A percentile compares a stretch with the other conserved stretches of the same genome.
These are phyloP conservation scores for Mythimna vitellina DNA, from an alignment of 2,888 invertebrate genomes.

Conservation along the genomic window DNA sequence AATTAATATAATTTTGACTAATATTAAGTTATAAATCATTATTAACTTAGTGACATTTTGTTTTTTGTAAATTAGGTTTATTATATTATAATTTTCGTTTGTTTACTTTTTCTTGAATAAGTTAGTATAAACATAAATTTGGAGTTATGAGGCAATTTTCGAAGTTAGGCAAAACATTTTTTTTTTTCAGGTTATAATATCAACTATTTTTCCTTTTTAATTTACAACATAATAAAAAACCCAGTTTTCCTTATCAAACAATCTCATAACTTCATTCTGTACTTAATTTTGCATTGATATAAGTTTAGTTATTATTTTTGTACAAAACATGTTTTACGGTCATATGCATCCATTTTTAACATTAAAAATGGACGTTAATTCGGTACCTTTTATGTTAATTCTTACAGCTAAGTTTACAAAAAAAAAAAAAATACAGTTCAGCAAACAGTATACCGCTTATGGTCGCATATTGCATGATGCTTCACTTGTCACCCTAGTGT, in stretches of 20 bases:
- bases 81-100: constrained; percentile 4
- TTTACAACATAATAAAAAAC: background rate
- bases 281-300: constrained; percentile 55
- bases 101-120: constrained; percentile 7
- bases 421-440: too few relatives aligned
- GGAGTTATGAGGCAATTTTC: background rate
- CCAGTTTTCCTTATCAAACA: constrained; percentile 1
- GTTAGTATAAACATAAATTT: background rate
- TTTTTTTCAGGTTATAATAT: background rate
- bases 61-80: constrained; percentile 44
- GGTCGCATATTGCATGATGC: too few relatives aligned
- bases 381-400: constrained; percentile 1
- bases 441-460: too few relatives aligned
- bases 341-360: constrained; percentile 28
- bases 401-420: constrained; percentile 23
- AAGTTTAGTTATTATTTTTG: constrained; percentile 29
- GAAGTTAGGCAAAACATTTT: background rate
- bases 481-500: too few relatives aligned
- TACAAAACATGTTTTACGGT: constrained; percentile 14
- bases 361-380: constrained; percentile 25
- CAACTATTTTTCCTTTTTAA: background rate
- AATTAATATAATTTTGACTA: constrained; percentile 60
- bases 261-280: constrained; percentile 45
- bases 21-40: constrained; percentile 55
- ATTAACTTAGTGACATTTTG: constrained; percentile 46